Base-by-base conservation (phyloP, 2,797 vertebrate species). In the Xerus rutilus region DNA sequence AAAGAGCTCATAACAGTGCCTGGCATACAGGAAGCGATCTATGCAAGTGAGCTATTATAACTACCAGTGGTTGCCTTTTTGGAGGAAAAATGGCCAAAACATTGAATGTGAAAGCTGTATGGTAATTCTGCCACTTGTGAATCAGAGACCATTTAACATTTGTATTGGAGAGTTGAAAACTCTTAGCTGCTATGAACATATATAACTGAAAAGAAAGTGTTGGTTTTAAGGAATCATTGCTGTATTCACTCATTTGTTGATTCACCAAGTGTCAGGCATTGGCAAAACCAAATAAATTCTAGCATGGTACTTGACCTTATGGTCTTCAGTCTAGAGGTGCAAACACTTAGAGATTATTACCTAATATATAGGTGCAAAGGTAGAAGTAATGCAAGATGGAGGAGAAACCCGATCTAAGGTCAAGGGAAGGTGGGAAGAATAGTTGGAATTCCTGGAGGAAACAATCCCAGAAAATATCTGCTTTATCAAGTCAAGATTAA, bases 401-500 rank as follows among this genome's bases (percentile, higher is more conserved):
- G 15, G 7, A 1, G 49, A 7, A 30, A 3, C 8, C 83, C 4
- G 0, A 21, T 9, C n/a, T 23, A 43, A 4, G 12, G 1, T 2
- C 47, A 0, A n/a, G 17, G 7, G 54, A 39, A 0, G 30, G 7
- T 43, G 14, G 25, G 9, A 82, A 28, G 18, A 64, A 59, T 0
- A 74, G 15, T 45, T 17, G 77, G 45, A 78, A 73, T 73, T 82
- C 30, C n/a, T 85, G 59, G 32, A 89, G 49, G 32, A 88, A 59
- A 52, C 5, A 39, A 83, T 76, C 62, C 15, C 49, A 65, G 47
- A 85, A 76, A 89, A 83, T 47, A 82, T 9, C 1, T 52, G 25
- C n/a, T 92, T 43, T 77, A 17, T 92, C 39, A 84, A 92, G 57
- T 57, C 81, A 87, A 92, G 84, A 21, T 49, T 39, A 9, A 70